A percentile compares a stretch with the other conserved stretches of the same genome.
phyloP scores from a whole-genome alignment of 2,113 vertebrate genomes.

The Stigmatopora nigra region DNA sequence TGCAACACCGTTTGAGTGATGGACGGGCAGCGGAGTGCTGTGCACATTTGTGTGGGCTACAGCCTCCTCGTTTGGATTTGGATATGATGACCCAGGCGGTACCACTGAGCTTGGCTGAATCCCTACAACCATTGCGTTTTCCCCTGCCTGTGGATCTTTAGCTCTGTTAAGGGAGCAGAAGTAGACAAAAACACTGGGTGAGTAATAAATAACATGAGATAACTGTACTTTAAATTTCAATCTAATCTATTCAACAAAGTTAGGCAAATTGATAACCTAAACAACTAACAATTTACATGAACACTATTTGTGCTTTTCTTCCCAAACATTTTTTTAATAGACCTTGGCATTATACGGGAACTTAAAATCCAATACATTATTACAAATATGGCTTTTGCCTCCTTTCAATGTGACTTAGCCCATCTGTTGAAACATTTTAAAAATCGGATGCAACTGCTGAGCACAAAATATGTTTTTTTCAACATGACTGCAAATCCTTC shows the following conservation, averaged over 20 bases:
- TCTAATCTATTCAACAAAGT: not conserved
- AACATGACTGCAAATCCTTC: not conserved
- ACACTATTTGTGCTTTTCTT: too few relatives aligned
- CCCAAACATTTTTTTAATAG: too few relatives aligned
- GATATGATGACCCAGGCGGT: not conserved
- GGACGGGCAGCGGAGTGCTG: constrained; percentile 40
- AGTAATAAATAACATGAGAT: not conserved
- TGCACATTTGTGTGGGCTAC: constrained; percentile 26
- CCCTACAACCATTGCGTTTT: constrained; percentile 29
- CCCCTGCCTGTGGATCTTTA: constrained; percentile 32
- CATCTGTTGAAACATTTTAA: too few relatives aligned
- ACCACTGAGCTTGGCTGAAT: constrained; percentile 17
- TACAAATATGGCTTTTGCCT: too few relatives aligned
- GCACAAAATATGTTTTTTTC: too few relatives aligned
- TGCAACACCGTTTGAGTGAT: constrained; percentile 54
- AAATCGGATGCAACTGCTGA: not conserved
- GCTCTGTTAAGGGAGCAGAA: constrained; percentile 58
- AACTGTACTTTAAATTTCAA: not conserved
- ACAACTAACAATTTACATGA: not conserved
- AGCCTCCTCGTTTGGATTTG: constrained; percentile 26
- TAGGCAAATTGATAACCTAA: not conserved
- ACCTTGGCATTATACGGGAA: too few relatives aligned
- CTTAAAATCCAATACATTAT: too few relatives aligned
- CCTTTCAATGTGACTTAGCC: too few relatives aligned
- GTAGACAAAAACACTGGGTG: not conserved